Conservation (phyloP, 2,888 invertebrate genomes). For the Drosophila affinis region DNA sequence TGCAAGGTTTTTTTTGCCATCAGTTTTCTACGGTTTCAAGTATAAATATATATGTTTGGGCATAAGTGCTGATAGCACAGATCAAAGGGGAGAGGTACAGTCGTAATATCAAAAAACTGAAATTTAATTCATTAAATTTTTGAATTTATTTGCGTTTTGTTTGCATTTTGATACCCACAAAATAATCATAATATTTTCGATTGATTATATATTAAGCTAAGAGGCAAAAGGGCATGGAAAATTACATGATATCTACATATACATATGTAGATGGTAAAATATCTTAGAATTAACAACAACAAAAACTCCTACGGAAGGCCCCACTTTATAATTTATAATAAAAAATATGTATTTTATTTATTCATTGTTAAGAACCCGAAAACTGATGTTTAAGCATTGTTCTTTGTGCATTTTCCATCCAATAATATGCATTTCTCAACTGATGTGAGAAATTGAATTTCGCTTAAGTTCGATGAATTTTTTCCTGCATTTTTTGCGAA, state of each 20-base stretch:
- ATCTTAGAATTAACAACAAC: too few relatives aligned
- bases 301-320: too few relatives aligned
- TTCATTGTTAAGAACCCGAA: constrained; percentile 6
- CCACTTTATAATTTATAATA: background rate
- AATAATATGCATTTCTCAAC: constrained; percentile 14
- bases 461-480: constrained; percentile 8
- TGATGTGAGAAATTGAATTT: constrained; percentile 39
- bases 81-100: background rate
- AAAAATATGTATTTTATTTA: too few relatives aligned
- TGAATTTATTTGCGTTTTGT: background rate
- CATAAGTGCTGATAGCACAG: constrained; percentile 26
- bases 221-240: too few relatives aligned
- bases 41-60: background rate
- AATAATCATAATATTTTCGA: too few relatives aligned
- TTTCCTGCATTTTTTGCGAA: constrained; percentile 23
- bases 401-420: constrained; percentile 1
- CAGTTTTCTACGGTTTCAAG: constrained; percentile 21
- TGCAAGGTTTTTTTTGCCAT: constrained; percentile 15
- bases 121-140: constrained; percentile 1
- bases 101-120: background rate
- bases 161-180: background rate
- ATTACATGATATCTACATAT: too few relatives aligned
- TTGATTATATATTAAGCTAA: too few relatives aligned
- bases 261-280: too few relatives aligned
- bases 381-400: constrained; percentile 22